Conservation (phyloP, 92 coral and sea anemone species). For the Anthopleura xanthogrammica region DNA sequence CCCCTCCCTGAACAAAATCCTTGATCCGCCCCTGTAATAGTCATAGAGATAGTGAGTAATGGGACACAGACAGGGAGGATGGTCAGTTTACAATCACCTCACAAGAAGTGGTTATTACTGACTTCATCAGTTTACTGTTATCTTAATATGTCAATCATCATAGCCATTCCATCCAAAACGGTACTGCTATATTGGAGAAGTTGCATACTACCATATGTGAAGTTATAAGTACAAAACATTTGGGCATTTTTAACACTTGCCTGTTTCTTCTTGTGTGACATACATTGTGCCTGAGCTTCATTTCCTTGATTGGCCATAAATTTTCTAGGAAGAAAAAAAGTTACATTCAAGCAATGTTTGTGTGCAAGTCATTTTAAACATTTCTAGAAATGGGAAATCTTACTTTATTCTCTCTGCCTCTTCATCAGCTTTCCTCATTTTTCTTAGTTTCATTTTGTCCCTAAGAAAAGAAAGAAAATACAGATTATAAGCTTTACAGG, state of each 20-base stretch:
- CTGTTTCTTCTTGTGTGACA: constrained; percentile 85
- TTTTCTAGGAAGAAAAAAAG: constrained; percentile 32
- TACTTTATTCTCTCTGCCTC: constrained; percentile 91
- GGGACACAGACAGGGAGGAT: too few species aligned
- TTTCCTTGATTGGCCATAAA: constrained; percentile 69
- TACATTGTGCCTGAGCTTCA: constrained; percentile 70
- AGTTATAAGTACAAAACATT: neutral
- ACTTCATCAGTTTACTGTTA: too few species aligned
- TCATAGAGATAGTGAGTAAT: too few species aligned
- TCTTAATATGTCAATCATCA: too few species aligned
- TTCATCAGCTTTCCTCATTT: constrained; percentile 83
- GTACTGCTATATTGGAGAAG: too few species aligned
- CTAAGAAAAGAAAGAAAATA: constrained; percentile 17
- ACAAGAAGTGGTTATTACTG: too few species aligned
- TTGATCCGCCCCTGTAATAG: too few species aligned
- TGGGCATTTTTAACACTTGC: constrained; percentile 31
- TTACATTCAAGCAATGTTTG: neutral
- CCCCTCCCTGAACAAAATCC: too few species aligned
- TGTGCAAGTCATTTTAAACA: neutral
- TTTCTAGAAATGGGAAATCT: neutral
- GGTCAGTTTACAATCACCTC: too few species aligned
- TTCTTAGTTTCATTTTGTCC: constrained; percentile 76
- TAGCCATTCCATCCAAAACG: too few species aligned
- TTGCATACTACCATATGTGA: too few species aligned
- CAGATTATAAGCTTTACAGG: too few species aligned